Percentiles rank a stretch among this genome's conserved stretches.
Evolutionary conservation across 92 coral and sea anemone genomes (phyloP).

Genomic region (Porites divaricata): DNA sequence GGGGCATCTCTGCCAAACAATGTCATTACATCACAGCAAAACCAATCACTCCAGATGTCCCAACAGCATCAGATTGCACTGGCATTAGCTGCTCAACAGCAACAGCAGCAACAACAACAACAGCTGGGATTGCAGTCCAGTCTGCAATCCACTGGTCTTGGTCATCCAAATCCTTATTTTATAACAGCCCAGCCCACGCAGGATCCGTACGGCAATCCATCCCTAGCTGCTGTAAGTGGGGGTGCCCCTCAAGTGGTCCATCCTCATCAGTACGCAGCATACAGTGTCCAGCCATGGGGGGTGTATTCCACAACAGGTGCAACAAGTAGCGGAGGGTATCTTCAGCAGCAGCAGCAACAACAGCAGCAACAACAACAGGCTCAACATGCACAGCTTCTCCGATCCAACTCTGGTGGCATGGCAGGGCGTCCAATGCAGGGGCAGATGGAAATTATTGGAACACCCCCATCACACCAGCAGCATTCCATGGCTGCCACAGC

Average conservation of each 20-base stretch:
- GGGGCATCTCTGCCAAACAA: constrained; percentile 64
- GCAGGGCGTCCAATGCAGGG: constrained; percentile 83
- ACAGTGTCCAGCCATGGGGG: constrained; percentile 97
- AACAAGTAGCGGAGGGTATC: constrained; percentile 72
- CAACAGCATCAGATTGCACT: constrained; percentile 85
- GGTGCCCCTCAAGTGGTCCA: constrained; percentile 85
- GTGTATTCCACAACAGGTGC: constrained; percentile 85
- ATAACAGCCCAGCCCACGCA: constrained; percentile 88
- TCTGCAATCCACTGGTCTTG: constrained; percentile 56
- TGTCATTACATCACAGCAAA: constrained; percentile 61
- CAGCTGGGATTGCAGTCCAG: constrained; percentile 85
- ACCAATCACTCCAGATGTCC: constrained; percentile 68
- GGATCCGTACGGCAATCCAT: constrained; percentile 91
- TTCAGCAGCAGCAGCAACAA: constrained; percentile 76
- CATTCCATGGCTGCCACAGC: constrained; percentile 82
- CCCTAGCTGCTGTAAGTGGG: constrained; percentile 87
- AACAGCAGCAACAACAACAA: constrained; percentile 74
- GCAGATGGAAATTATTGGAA: constrained; percentile 81
- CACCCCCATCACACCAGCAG: constrained; percentile 78
- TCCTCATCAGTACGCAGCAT: constrained; percentile 88
- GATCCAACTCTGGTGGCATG: constrained; percentile 83
- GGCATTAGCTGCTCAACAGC: constrained; percentile 79
- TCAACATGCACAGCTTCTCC: constrained; percentile 75
- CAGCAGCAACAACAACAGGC: constrained; percentile 86
- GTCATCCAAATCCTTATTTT: constrained; percentile 88